Evolutionary conservation across 2,888 invertebrate species (phyloP).

Genomic region (Sarcophaga variegata): DNA sequence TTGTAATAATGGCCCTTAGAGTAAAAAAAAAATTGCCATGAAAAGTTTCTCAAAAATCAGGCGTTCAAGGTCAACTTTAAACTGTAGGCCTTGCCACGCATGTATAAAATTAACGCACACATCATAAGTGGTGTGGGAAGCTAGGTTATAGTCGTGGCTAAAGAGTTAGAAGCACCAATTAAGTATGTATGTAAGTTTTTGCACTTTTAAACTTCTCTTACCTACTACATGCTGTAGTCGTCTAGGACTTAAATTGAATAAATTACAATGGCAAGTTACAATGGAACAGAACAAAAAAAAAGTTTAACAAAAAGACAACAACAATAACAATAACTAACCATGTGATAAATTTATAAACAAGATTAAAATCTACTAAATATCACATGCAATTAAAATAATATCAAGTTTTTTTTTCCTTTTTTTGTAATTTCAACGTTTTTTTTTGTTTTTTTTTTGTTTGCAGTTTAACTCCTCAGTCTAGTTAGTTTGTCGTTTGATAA

Average conservation of each 20-base stretch:
- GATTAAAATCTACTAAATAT: constrained; percentile 53
- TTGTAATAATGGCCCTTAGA: too few relatives aligned
- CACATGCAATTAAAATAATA: constrained; percentile 54
- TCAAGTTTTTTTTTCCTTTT: constrained; percentile 8
- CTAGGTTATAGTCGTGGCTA: too few relatives aligned
- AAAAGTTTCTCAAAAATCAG: too few relatives aligned
- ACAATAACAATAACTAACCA: background rate
- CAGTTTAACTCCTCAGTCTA: too few relatives aligned
- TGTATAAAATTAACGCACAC: too few relatives aligned
- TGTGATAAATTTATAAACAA: constrained; percentile 38
- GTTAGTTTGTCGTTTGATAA: too few relatives aligned
- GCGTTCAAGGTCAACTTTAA: too few relatives aligned
- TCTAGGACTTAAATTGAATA: background rate
- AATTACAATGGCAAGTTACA: background rate
- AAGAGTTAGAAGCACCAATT: too few relatives aligned
- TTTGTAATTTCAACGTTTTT: background rate
- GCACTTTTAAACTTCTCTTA: background rate
- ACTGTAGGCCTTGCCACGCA: too few relatives aligned
- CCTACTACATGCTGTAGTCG: background rate
- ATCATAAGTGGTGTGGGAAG: too few relatives aligned
- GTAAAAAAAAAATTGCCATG: too few relatives aligned
- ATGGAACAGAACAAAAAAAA: background rate
- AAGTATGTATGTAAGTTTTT: too few relatives aligned
- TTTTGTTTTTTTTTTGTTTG: background rate
- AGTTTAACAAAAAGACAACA: background rate